Base-by-base conservation (phyloP, 1,140 invertebrate species). In the Macrocentrus cingulum region DNA sequence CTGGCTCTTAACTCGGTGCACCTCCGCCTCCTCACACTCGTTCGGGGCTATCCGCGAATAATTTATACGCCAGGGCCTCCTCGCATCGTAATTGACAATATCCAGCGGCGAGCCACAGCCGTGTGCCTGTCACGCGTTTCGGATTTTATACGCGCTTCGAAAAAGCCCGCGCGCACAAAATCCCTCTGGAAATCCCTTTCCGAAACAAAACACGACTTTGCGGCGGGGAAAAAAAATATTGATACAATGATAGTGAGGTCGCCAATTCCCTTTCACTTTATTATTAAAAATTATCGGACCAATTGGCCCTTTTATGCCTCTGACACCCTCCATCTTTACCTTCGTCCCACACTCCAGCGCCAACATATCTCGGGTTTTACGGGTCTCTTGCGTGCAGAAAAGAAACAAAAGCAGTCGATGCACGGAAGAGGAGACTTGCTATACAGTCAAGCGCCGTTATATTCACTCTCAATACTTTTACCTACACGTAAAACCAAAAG, bases 351-450 rank as follows among this genome's bases (percentile, higher is more conserved):
- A 22, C 34, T 60, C 66, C 62, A 71, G 65, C 65, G 62, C 54
- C 69, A 58, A 68, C 68, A 69, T 68, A 72, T 70, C 66, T 67
- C 62, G 64, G 62, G 66, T 70, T 72, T 72, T 72, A 72, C 66
- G 68, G 63, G 64, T 67, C 65, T 66, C 66, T 15, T 18, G 23
- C 13, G 22, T 23, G n/a, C 13, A 62, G 59, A 54, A 63, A 56
- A 56, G 62, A 63, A 66, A 66, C 60, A 59, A 56, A 52, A 61
- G 60, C 46, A 65, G 64, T 60, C 62, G 41, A 59, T 54, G 44
- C 48, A 56, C 62, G 66, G 60, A 67, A 63, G 61, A 63, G 58
- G 64, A 67, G 68, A n/a, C n/a, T n/a, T n/a, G n/a, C n/a, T n/a
- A n/a, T n/a, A n/a, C n/a, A n/a, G n/a, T n/a, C n/a, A n/a, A n/a